phyloP scores from a whole-genome alignment of 30 jellyfish, hydroid and myxozoan species.

The Phacellophora camtschatica region DNA sequence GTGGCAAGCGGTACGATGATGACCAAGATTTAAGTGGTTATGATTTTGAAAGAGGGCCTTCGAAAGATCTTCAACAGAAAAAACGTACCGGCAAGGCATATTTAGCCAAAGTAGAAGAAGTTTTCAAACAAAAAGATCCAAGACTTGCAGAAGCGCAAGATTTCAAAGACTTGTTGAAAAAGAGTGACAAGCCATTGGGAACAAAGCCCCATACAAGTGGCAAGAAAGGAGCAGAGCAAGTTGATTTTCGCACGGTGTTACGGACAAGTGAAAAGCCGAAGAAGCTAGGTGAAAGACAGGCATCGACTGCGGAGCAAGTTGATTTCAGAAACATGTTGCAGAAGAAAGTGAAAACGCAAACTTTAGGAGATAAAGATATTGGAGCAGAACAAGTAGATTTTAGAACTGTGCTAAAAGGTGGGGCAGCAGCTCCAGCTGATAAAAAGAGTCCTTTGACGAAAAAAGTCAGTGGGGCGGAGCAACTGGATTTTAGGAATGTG shows the following conservation, averaged over 20 bases:
- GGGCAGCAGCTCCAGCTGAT: constrained; percentile 54
- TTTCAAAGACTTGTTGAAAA: constrained; percentile 80
- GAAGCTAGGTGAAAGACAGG: constrained; percentile 6
- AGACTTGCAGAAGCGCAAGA: constrained; percentile 81
- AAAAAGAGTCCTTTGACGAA: constrained; percentile 47
- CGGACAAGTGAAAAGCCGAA: constrained; percentile 61
- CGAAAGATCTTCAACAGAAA: neutral
- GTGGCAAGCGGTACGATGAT: constrained; percentile 50
- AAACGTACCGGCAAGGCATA: constrained; percentile 4
- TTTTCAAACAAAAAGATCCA: constrained; percentile 82
- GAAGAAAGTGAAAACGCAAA: constrained; percentile 61
- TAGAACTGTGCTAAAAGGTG: constrained; percentile 77
- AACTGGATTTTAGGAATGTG: constrained; percentile 86
- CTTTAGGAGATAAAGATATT: constrained; percentile 71
- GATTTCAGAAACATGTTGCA: constrained; percentile 85
- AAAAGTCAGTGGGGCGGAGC: constrained; percentile 73
- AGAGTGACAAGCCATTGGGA: constrained; percentile 27
- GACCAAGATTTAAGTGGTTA: constrained; percentile 51
- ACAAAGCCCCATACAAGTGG: neutral
- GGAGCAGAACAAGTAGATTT: constrained; percentile 95
- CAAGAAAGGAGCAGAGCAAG: constrained; percentile 89
- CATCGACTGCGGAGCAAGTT: constrained; percentile 81
- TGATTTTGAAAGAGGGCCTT: constrained; percentile 27
- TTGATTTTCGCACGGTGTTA: constrained; percentile 82
- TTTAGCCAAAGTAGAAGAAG: constrained; percentile 66